Evolutionary conservation across 2,888 invertebrate species (phyloP).

Genomic region (Sylvicola cinctus): DNA sequence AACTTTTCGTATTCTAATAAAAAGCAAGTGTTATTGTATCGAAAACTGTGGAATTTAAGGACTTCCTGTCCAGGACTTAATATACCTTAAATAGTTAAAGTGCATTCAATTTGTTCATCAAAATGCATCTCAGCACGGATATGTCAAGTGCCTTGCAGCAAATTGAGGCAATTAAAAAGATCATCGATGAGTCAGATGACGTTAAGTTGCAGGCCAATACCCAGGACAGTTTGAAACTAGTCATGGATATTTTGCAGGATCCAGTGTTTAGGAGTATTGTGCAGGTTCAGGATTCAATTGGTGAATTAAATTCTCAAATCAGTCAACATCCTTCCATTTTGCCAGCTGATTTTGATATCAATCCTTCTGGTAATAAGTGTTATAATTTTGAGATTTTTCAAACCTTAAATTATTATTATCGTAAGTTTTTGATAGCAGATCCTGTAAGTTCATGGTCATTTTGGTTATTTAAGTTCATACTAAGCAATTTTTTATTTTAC

Average conservation of each 20-base stretch:
- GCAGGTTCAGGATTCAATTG: constrained; percentile 76
- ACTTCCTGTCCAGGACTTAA: no score
- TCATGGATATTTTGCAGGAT: constrained; percentile 69
- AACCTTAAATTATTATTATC: background rate
- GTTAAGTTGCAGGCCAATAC: constrained; percentile 51
- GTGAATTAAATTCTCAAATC: constrained; percentile 68
- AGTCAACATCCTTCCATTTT: constrained; percentile 81
- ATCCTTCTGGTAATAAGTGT: constrained; percentile 45
- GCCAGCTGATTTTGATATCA: constrained; percentile 85
- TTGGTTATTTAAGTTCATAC: no score
- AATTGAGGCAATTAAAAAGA: constrained; percentile 69
- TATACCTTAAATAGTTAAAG: no score
- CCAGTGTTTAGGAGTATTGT: constrained; percentile 81
- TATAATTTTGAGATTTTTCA: constrained; percentile 4
- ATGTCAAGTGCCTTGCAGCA: constrained; percentile 78
- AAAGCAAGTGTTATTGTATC: no score
- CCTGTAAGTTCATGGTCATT: no score
- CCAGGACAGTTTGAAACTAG: constrained; percentile 58
- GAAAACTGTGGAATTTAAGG: no score
- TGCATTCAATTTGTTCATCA: background rate
- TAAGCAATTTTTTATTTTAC: no score
- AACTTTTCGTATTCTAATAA: no score
- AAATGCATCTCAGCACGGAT: constrained; percentile 33
- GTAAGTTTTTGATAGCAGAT: no score
- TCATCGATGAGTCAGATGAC: constrained; percentile 68